Conservation (phyloP, 2,113 vertebrate species). For the Solenodon paradoxus region DNA sequence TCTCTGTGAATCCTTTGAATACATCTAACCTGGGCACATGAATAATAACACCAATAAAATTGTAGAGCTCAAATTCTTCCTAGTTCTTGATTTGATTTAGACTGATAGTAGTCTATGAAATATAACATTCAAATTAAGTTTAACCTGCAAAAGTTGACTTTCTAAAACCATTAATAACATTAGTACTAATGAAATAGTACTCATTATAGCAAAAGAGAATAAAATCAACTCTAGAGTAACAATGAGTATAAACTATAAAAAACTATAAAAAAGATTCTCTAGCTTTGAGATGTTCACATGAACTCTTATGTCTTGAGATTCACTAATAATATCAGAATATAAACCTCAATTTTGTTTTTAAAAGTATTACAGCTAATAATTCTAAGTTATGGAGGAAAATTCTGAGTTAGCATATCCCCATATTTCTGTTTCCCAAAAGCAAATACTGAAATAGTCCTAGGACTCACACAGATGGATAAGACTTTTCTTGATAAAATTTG, state of each 20-base stretch:
- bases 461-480: background rate
- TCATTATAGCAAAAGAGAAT: background rate
- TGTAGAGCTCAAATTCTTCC: background rate
- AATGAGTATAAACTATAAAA: background rate
- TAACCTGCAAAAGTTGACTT: background rate
- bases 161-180: background rate
- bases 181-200: background rate
- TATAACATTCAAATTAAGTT: conserved; percentile 1
- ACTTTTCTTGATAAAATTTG: background rate
- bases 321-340: background rate
- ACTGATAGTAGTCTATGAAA: background rate
- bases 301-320: background rate
- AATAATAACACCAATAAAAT: background rate
- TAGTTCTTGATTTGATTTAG: conserved; percentile 21
- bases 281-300: background rate
- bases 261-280: too few relatives aligned
- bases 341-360: background rate
- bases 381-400: background rate
- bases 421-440: background rate
- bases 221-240: background rate
- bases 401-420: background rate
- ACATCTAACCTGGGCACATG: background rate
- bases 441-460: background rate
- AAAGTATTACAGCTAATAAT: background rate
- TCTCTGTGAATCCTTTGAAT: background rate